These are phyloP conservation scores for Philereme vetulata DNA, from an alignment of 2,888 invertebrate genomes.

Conservation along the genomic window DNA sequence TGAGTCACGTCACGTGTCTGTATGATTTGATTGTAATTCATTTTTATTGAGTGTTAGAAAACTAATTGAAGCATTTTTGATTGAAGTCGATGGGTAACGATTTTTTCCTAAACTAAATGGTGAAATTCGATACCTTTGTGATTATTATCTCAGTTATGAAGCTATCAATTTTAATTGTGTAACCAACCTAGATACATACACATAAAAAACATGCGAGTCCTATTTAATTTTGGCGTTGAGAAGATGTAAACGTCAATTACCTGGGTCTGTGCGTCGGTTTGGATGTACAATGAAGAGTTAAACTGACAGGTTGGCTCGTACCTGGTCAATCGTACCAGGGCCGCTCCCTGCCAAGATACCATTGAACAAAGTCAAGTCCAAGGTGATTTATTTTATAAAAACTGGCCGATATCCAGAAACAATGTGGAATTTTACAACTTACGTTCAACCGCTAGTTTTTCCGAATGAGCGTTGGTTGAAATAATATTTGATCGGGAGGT, in stretches of 20 bases:
- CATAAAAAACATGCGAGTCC: no score
- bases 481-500: conserved; percentile 6
- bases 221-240: conserved; percentile 15
- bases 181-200: no score
- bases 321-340: conserved; percentile 38
- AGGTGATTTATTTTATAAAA: conserved; percentile 61
- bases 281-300: conserved; percentile 32
- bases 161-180: no score
- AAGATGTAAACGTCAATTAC: conserved; percentile 44
- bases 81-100: no score
- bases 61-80: neutral
- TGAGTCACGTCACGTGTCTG: conserved; percentile 18
- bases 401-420: conserved; percentile 65
- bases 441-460: conserved; percentile 7
- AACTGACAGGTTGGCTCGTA: conserved; percentile 44
- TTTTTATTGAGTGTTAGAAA: conserved; percentile 18
- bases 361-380: conserved; percentile 64
- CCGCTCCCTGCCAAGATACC: conserved; percentile 41
- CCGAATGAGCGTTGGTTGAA: conserved; percentile 2
- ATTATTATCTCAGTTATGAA: no score
- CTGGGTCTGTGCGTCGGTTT: conserved; percentile 30
- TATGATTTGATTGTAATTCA: conserved; percentile 19
- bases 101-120: no score
- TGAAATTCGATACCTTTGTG: no score
- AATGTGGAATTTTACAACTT: conserved; percentile 55